A percentile compares a stretch with the other conserved stretches of the same genome.
These are phyloP conservation scores for Ganaspis brasiliensis DNA, from an alignment of 2,888 invertebrate species.

Conservation along the genomic window DNA sequence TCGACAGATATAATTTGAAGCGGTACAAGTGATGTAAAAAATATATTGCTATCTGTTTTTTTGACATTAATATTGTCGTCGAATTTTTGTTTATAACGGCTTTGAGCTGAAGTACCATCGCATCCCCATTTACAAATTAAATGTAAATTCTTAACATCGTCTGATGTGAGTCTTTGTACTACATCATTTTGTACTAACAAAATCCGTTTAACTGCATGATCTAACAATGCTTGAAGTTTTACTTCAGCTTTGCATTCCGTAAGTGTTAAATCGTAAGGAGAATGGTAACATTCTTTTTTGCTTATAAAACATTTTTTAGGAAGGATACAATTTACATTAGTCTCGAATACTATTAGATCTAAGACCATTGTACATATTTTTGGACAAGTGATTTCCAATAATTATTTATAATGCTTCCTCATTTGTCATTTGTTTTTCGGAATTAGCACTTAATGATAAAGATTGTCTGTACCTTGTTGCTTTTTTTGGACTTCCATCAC, in stretches of 20 bases:
- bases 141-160: conserved; percentile 36
- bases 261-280: conserved; percentile 46
- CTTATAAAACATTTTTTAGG: conserved; percentile 43
- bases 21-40: conserved; percentile 57
- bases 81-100: conserved; percentile 51
- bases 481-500: conserved; percentile 53
- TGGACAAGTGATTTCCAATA: conserved; percentile 50
- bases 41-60: conserved; percentile 49
- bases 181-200: conserved; percentile 48
- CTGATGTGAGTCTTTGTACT: conserved; percentile 31
- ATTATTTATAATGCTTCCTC: conserved; percentile 48
- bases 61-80: conserved; percentile 31
- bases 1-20: conserved; percentile 53
- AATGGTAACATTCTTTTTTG: conserved; percentile 49
- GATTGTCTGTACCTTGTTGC: conserved; percentile 54
- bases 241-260: conserved; percentile 49
- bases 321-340: conserved; percentile 46
- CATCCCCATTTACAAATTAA: conserved; percentile 47
- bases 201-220: conserved; percentile 46
- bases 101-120: conserved; percentile 53
- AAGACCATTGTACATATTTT: conserved; percentile 48
- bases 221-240: conserved; percentile 41
- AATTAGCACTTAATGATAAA: conserved; percentile 25
- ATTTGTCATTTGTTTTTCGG: conserved; percentile 40
- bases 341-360: conserved; percentile 41